phyloP scores from a whole-genome alignment of 35 echinoderm and acorn worm genomes.

The Hemicentrotus pulcherrimus region DNA sequence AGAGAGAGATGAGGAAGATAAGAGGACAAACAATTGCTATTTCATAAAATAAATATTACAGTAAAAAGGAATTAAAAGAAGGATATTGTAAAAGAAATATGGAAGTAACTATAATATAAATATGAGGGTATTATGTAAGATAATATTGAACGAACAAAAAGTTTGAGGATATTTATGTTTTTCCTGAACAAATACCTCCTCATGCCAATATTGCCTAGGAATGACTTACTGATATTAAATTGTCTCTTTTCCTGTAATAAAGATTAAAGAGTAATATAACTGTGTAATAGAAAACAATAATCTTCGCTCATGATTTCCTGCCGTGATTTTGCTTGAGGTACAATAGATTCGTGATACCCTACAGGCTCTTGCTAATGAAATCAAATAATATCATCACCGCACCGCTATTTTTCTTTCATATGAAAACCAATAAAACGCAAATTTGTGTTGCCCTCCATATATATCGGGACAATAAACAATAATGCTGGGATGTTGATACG shows the following conservation, averaged over 20 bases:
- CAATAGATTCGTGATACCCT: background rate
- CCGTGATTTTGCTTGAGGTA: background rate
- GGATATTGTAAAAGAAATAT: no score
- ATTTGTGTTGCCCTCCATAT: background rate
- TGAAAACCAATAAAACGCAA: background rate
- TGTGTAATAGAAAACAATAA: background rate
- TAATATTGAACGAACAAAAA: no score
- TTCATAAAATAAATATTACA: background rate
- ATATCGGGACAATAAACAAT: background rate
- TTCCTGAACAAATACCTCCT: background rate
- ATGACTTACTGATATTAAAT: background rate
- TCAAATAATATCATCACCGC: background rate
- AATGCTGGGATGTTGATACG: background rate
- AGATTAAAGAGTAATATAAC: background rate
- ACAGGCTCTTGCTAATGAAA: background rate
- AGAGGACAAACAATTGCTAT: background rate
- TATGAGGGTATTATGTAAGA: background rate
- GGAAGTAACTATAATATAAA: background rate
- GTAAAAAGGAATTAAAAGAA: background rate
- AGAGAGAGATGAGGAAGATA: background rate
- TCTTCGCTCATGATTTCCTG: background rate
- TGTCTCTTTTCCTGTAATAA: background rate
- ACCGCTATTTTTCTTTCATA: background rate
- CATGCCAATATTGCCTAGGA: background rate
- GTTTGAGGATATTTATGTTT: background rate